phyloP scores from a whole-genome alignment of 2,797 vertebrate species.

The Cryptoblepharus egeriae region DNA sequence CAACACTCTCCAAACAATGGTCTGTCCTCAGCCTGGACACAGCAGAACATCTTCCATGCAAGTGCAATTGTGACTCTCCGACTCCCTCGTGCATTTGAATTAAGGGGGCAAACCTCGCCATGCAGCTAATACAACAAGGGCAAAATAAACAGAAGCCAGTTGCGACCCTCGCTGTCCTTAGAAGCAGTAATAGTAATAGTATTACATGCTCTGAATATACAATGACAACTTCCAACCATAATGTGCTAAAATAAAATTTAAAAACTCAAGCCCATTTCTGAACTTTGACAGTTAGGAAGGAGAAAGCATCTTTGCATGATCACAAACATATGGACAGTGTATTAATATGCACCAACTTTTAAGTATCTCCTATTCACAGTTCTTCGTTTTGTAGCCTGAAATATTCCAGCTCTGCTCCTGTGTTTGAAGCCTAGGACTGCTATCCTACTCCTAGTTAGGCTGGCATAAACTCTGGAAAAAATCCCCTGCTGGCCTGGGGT shows the following conservation, averaged over 20 bases:
- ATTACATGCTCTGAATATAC: not conserved
- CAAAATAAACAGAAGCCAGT: not conserved
- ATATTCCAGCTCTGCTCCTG: too few species aligned
- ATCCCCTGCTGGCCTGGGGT: too few species aligned
- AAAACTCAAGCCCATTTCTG: not conserved
- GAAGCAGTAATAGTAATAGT: not conserved
- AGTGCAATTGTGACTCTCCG: too few species aligned
- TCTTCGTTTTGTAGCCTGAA: not conserved
- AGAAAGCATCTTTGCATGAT: not conserved
- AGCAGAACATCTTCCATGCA: too few species aligned
- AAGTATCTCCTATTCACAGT: not conserved
- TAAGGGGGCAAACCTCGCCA: not conserved
- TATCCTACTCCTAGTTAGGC: too few species aligned
- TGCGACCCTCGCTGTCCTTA: too few species aligned
- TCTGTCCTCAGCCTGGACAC: too few species aligned
- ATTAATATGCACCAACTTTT: too few species aligned
- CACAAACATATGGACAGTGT: not conserved
- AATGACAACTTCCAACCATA: not conserved
- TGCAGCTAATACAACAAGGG: not conserved
- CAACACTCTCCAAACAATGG: too few species aligned
- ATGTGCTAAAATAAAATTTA: not conserved
- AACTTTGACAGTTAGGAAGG: not conserved
- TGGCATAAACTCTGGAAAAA: too few species aligned
- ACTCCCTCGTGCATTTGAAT: not conserved
- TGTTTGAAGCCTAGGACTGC: not conserved